Evolutionary conservation across 2,113 vertebrate species (phyloP).

Genomic region (Entomyzon cyanotis): DNA sequence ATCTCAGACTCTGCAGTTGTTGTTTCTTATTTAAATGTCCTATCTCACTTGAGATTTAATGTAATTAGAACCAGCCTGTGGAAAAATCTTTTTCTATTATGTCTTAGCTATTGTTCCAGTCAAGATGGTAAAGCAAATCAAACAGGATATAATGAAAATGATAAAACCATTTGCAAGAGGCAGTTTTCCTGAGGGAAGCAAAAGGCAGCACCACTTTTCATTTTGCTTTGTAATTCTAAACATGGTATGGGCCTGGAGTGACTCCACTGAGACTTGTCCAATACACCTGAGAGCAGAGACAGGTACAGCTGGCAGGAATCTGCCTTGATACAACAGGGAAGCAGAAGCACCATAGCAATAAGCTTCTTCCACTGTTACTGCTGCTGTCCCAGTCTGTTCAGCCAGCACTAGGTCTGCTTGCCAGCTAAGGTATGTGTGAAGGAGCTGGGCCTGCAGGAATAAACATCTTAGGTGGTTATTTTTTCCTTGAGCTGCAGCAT

Average conservation of each 20-base stretch:
- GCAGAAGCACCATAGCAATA: not conserved
- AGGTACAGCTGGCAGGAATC: not conserved
- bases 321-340: not conserved
- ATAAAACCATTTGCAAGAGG: constrained; percentile 40
- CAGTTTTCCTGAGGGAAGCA: constrained; percentile 27
- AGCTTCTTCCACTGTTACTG: not conserved
- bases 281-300: not conserved
- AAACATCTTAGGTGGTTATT: not conserved
- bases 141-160: constrained; percentile 55
- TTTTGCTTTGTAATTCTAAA: constrained; percentile 7
- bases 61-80: constrained; percentile 61
- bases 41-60: constrained; percentile 55
- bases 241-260: not conserved
- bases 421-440: not conserved
- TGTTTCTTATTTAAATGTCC: constrained; percentile 61
- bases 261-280: not conserved
- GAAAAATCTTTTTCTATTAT: constrained; percentile 49
- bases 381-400: not conserved
- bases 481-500: rapidly evolving
- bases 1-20: constrained; percentile 42
- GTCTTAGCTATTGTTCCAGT: constrained; percentile 49
- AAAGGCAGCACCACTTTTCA: constrained; percentile 15
- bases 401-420: not conserved
- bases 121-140: constrained; percentile 61
- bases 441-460: not conserved